Percentiles rank a stretch among this genome's conserved stretches.
phyloP scores from a whole-genome alignment of 2,113 vertebrate genomes.

The Odocoileus virginianus region DNA sequence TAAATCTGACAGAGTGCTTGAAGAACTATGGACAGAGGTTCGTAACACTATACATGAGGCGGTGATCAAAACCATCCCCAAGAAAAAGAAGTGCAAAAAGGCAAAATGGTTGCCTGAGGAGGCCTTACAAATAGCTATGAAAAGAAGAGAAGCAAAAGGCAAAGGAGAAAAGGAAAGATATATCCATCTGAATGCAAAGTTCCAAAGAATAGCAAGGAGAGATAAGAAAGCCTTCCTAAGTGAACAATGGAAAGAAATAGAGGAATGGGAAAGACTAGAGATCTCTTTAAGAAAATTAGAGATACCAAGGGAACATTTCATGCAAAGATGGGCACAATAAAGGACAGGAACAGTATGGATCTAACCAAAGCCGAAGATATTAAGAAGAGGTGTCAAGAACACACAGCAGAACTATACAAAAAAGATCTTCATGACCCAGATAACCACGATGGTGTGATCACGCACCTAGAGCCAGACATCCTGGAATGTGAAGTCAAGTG shows the following conservation, averaged over 20 bases:
- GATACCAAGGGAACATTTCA: not conserved
- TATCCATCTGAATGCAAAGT: not conserved
- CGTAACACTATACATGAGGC: accelerated
- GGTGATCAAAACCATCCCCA: not conserved
- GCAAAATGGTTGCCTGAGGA: not conserved
- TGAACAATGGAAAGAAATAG: not conserved
- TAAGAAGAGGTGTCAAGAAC: not conserved
- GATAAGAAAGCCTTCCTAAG: not conserved
- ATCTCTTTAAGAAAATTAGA: not conserved
- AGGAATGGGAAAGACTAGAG: not conserved
- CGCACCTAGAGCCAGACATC: not conserved
- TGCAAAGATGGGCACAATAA: not conserved
- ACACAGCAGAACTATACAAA: not conserved
- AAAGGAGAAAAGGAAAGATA: not conserved
- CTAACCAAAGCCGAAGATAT: not conserved
- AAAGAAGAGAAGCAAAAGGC: not conserved
- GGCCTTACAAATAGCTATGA: not conserved
- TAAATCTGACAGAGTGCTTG: not conserved
- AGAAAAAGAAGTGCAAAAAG: not conserved
- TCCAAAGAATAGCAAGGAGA: not conserved
- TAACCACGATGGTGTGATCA: not conserved
- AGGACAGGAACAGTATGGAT: not conserved
- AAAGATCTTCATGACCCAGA: not conserved
- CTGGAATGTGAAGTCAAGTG: not conserved
- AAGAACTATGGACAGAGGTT: not conserved